Evolutionary conservation across 53 echinoderm and acorn worm genomes (phyloP), one percentile per base, ranked within the genome.

Genomic region (Crossaster papposus): DNA sequence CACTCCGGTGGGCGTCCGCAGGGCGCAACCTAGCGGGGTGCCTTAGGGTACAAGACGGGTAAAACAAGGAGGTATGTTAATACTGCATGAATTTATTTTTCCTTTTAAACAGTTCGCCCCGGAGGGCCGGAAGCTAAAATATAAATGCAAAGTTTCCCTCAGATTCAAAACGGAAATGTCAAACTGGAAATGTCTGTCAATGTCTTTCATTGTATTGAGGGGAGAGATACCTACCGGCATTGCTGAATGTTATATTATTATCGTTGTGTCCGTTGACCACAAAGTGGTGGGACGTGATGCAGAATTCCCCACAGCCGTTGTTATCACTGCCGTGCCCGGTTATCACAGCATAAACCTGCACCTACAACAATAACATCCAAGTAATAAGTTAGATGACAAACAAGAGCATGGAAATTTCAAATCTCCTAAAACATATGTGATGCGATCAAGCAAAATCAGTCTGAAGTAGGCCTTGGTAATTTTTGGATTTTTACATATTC

Each of bases 301-400:
- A 96, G 71, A 96, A 96, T 88, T 96, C 96, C 14, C 96, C 96
- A 70, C 96, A 96, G 51, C 96, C 96, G 70, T 96, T 96, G 28
- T 96, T 91, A 62, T 96, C 96, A 70, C 96, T 96, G 1, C 95
- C 96, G 86, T 96, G 96, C 0, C 96, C 96, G 28, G 96, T 96
- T 4, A 96, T 96, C 26, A 95, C 91, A 36, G 96, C 90, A 75
- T 84, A 93, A 29, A 96, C 73, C 33, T 93, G 74, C 36, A 96
- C 95, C 96, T 96, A 71, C 17, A 80, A 90, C 24, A 35, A 14
- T 2, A 71, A 74, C n/a, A n/a, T 6, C 68, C 9, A 11, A 68
- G 28, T 0, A 52, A 13, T 10, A 52, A 52, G 13, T 52, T 52
- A 13, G 8, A 52, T 7, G 53, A 52, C 53, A 52, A 13, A 7